A percentile compares a stretch with the other conserved stretches of the same genome.
These are phyloP conservation scores for Drosophila lacicola DNA, from an alignment of 2,888 invertebrate species.

Conservation along the genomic window DNA sequence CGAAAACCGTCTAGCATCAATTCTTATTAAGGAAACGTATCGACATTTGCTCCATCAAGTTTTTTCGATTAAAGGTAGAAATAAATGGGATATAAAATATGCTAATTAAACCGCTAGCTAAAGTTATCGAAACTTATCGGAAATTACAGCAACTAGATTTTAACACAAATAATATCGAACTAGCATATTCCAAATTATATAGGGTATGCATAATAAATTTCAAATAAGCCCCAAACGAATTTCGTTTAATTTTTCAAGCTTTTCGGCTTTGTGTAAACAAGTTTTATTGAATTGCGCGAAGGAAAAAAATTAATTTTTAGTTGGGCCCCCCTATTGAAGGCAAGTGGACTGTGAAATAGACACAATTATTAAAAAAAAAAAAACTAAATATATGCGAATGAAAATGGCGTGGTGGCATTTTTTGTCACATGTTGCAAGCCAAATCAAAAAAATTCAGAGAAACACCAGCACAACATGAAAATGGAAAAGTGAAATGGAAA, in stretches of 20 bases:
- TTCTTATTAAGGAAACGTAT: no score
- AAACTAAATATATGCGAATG: conserved; percentile 34
- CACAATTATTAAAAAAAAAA: conserved; percentile 35
- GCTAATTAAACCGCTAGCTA: no score
- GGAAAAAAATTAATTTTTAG: conserved; percentile 20
- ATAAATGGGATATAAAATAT: no score
- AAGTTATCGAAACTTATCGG: no score
- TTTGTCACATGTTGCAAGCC: conserved; percentile 63
- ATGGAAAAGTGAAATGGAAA: conserved; percentile 10
- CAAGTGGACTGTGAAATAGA: conserved; percentile 46
- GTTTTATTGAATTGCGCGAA: conserved; percentile 68
- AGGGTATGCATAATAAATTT: conserved; percentile 48
- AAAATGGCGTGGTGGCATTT: conserved; percentile 41
- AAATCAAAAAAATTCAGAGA: conserved; percentile 6
- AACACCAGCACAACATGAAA: conserved; percentile 4
- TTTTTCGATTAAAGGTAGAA: no score
- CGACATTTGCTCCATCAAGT: no score
- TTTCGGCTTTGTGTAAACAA: conserved; percentile 66
- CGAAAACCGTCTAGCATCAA: no score
- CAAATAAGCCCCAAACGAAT: conserved; percentile 44
- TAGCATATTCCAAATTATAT: conserved; percentile 3
- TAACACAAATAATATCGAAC: background rate
- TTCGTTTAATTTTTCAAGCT: conserved; percentile 47
- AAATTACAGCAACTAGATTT: no score
- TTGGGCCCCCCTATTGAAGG: conserved; percentile 35